A percentile compares a stretch with the other conserved stretches of the same genome.
phyloP scores from a whole-genome alignment of 2,888 invertebrate genomes.

The Heliconius hortense region DNA sequence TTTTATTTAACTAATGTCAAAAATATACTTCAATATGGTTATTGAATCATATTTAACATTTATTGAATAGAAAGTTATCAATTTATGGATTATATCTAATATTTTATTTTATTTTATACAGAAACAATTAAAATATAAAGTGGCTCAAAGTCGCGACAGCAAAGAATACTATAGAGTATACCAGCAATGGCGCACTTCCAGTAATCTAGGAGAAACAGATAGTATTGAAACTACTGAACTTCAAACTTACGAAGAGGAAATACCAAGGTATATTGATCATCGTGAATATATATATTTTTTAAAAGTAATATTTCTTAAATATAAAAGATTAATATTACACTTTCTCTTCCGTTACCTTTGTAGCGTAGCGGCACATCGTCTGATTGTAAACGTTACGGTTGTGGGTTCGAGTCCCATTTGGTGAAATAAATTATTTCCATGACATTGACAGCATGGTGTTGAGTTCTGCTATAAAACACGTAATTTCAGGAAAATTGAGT shows the following conservation, averaged over 20 bases:
- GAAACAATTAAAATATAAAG: constrained; percentile 94
- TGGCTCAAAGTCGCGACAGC: constrained; percentile 95
- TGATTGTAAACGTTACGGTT: no score
- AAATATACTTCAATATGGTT: no score
- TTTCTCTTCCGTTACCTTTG: no score
- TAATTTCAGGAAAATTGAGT: no score
- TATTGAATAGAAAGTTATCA: not conserved
- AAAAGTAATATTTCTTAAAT: not conserved
- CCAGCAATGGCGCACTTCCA: constrained; percentile 83
- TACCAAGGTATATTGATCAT: constrained; percentile 54
- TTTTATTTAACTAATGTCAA: no score
- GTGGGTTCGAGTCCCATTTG: no score
- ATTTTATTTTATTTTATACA: constrained; percentile 54
- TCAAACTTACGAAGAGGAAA: constrained; percentile 62
- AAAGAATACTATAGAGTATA: constrained; percentile 91
- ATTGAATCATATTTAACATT: no score
- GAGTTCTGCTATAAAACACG: no score
- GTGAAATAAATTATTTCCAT: no score
- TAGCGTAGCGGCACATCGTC: no score
- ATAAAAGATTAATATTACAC: no score
- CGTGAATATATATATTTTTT: not conserved
- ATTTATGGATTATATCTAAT: not conserved
- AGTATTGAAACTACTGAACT: constrained; percentile 64
- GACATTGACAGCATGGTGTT: no score
- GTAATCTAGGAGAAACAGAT: constrained; percentile 82